Evolutionary conservation across 2,888 invertebrate genomes (phyloP).

Genomic region (Seira musarum): DNA sequence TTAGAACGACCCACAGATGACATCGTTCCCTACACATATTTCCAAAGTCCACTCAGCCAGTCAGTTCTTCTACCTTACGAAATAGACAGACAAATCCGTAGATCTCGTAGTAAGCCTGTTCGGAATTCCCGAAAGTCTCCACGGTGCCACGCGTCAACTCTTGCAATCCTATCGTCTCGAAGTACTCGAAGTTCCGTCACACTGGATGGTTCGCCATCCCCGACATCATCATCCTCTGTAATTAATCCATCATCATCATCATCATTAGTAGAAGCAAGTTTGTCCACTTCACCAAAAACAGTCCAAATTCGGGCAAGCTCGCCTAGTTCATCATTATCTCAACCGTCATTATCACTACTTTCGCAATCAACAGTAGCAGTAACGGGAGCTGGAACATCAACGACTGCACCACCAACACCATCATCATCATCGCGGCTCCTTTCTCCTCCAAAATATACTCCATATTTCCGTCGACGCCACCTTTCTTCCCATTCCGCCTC

Average conservation of each 20-base stretch:
- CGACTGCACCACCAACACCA: not conserved
- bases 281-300: constrained; percentile 37
- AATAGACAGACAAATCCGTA: constrained; percentile 56
- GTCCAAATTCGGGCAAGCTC: constrained; percentile 13
- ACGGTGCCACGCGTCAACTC: constrained; percentile 88
- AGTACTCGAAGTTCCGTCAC: constrained; percentile 57
- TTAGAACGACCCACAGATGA: constrained; percentile 82
- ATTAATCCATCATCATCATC: constrained; percentile 43
- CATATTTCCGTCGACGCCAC: constrained; percentile 36
- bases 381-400: too few relatives aligned
- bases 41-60: constrained; percentile 38
- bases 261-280: constrained; percentile 32
- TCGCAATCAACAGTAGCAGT: not conserved
- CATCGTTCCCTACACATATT: constrained; percentile 50
- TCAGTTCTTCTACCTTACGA: constrained; percentile 69
- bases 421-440: constrained; percentile 2
- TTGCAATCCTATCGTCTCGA: constrained; percentile 79
- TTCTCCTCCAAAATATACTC: constrained; percentile 45
- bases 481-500: too few relatives aligned
- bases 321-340: not conserved
- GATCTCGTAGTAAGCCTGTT: constrained; percentile 63
- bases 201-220: constrained; percentile 27
- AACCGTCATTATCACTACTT: not conserved
- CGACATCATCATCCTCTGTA: constrained; percentile 46
- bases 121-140: constrained; percentile 84